Base-by-base conservation (phyloP, 2,797 vertebrate genomes). In the Molossus alvarezi region DNA sequence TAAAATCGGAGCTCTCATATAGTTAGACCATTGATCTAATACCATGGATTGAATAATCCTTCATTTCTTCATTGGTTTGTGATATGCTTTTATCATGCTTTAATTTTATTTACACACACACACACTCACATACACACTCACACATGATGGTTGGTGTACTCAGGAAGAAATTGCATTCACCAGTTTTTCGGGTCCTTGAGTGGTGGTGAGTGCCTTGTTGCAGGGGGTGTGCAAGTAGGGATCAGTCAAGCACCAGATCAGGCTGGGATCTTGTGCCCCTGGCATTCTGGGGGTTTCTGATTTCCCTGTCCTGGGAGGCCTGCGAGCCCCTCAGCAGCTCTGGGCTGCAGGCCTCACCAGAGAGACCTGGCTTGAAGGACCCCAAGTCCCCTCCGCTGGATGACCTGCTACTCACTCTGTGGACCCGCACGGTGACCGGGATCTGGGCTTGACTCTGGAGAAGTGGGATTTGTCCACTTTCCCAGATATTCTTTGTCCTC, bases 61-160 rank as follows among this genome's bases (percentile, higher is more conserved):
- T 90, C 9, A 41, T 65, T 89, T 77, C 48, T 88, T 88, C 17
- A 17, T 5, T 76, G 75, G 69, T 83, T 67, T 83, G 83, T 76
- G 83, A 64, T 76, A 48, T 15, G 25, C 29, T 57, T 95, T 94
- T 89, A 53, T n/a, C 21, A 67, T 55, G 45, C 3, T 85, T 9
- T 93, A 33, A 90, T 45, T 48, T 88, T 57, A 37, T 76, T 75
- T 21, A 25, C 11, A 60, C 18, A 55, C 58, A 69, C 10, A 53
- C 3, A 11, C 27, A 53, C 11, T 27, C 60, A 13, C 4, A 25
- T 23, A 27, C 60, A 29, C 18, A 14, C 5, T 64, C 14, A 11
- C 5, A 65, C 10, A 55, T 14, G 25, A 5, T 79, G 76, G 18
- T 2, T 33, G 15, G 20, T 93, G 41, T 90, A 55, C 62, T 89